These are phyloP conservation scores for Diogma glabrata DNA, from an alignment of 2,888 invertebrate genomes.

Conservation along the genomic window DNA sequence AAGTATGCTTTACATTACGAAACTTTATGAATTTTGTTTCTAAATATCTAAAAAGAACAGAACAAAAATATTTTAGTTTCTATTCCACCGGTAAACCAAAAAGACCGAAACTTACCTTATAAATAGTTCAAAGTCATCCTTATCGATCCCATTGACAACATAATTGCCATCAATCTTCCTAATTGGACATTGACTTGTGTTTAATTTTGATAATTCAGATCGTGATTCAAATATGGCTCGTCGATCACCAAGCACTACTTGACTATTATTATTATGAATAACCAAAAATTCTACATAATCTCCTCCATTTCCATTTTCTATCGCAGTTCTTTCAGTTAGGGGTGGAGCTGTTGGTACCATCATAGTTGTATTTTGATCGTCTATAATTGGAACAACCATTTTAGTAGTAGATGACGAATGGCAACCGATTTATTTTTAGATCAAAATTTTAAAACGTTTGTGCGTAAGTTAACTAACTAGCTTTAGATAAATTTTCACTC, in stretches of 20 bases:
- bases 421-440: too few relatives aligned
- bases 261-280: constrained; percentile 31
- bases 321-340: constrained; percentile 21
- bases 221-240: constrained; percentile 33
- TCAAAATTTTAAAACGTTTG: too few relatives aligned
- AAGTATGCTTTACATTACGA: constrained; percentile 34
- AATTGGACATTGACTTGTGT: constrained; percentile 31
- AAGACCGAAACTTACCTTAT: constrained; percentile 19
- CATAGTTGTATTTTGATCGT: constrained; percentile 24
- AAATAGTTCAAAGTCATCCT: constrained; percentile 33
- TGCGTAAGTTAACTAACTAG: too few relatives aligned
- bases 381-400: constrained; percentile 35
- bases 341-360: constrained; percentile 33
- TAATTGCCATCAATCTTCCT: constrained; percentile 35
- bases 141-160: constrained; percentile 34
- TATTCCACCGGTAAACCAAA: too few relatives aligned
- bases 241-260: constrained; percentile 34
- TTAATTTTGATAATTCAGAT: constrained; percentile 34
- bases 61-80: background rate
- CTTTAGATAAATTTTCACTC: too few relatives aligned
- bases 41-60: constrained; percentile 24
- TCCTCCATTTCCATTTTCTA: background rate
- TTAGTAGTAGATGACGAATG: too few relatives aligned
- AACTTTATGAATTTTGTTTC: constrained; percentile 36
- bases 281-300: constrained; percentile 34